Evolutionary conservation across 2,888 invertebrate genomes (phyloP).

Genomic region (Lepidocyrtinus sp.): DNA sequence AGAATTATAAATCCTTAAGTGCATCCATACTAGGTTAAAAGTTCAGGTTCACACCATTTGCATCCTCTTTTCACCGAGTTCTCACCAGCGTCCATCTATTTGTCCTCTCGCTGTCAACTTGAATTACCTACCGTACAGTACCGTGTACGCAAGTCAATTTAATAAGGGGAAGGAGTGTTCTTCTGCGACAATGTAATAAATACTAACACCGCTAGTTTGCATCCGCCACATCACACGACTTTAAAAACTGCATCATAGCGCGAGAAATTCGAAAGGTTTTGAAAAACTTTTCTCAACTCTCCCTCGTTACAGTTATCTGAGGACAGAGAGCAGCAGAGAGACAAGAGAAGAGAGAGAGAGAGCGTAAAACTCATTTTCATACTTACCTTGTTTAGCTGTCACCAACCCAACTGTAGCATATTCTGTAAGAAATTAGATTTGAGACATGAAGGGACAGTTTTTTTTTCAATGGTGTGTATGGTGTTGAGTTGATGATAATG

Average conservation of each 20-base stretch:
- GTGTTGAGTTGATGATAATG: constrained; percentile 35
- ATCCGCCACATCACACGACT: background rate
- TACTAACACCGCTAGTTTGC: background rate
- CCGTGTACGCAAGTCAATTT: background rate
- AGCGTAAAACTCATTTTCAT: background rate
- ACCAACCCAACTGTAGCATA: background rate
- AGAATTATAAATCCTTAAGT: background rate
- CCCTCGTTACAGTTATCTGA: constrained; percentile 10
- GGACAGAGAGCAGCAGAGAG: too few relatives aligned
- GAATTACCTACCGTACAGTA: constrained; percentile 17
- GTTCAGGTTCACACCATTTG: constrained; percentile 53
- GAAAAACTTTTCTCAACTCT: constrained; percentile 1
- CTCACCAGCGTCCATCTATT: constrained; percentile 25
- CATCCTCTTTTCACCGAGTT: constrained; percentile 17
- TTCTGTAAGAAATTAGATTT: background rate
- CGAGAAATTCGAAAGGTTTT: constrained; percentile 9
- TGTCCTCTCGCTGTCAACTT: constrained; percentile 39
- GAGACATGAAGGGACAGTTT: constrained; percentile 18
- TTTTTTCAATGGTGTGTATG: background rate
- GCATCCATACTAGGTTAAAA: constrained; percentile 46
- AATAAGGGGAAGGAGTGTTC: background rate
- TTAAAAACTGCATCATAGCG: background rate
- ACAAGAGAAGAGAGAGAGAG: too few relatives aligned
- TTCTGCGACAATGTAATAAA: too few relatives aligned
- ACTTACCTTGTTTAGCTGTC: constrained; percentile 15